phyloP scores from a whole-genome alignment of 2,888 invertebrate species.

The Bombyx huttoni region DNA sequence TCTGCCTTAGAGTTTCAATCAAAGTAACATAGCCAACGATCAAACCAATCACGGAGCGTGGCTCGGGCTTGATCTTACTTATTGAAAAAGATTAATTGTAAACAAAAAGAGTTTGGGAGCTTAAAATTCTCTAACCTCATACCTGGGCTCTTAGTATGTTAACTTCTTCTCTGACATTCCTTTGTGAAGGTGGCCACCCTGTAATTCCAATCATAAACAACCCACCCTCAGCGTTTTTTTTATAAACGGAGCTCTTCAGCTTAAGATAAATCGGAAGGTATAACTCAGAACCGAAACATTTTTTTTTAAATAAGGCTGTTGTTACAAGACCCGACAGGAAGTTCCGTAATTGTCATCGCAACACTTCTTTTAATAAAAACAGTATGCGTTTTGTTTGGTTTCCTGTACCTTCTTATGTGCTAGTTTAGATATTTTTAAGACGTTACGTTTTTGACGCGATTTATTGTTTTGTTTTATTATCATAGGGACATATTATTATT shows the following conservation, averaged over 20 bases:
- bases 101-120: not conserved
- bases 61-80: not conserved
- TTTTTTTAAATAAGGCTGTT: conserved; percentile 24
- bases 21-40: conserved; percentile 25
- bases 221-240: conserved; percentile 18
- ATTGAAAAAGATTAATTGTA: not conserved
- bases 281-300: conserved; percentile 28
- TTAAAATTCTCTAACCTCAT: not conserved
- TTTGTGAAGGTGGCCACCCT: conserved; percentile 2
- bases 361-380: not conserved
- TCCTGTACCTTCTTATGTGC: not conserved
- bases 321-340: conserved; percentile 24
- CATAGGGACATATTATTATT: too few relatives aligned
- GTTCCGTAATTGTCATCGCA: conserved; percentile 19
- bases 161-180: not conserved
- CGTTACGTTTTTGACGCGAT: too few relatives aligned
- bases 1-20: conserved; percentile 34
- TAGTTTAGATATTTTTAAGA: too few relatives aligned
- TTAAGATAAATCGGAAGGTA: conserved; percentile 33
- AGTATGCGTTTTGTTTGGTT: not conserved
- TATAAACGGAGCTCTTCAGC: conserved; percentile 13
- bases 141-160: not conserved
- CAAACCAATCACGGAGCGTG: conserved; percentile 12
- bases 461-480: too few relatives aligned
- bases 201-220: conserved; percentile 12